Base-by-base conservation (phyloP, 2,888 invertebrate species). In the Parnassius orleans region DNA sequence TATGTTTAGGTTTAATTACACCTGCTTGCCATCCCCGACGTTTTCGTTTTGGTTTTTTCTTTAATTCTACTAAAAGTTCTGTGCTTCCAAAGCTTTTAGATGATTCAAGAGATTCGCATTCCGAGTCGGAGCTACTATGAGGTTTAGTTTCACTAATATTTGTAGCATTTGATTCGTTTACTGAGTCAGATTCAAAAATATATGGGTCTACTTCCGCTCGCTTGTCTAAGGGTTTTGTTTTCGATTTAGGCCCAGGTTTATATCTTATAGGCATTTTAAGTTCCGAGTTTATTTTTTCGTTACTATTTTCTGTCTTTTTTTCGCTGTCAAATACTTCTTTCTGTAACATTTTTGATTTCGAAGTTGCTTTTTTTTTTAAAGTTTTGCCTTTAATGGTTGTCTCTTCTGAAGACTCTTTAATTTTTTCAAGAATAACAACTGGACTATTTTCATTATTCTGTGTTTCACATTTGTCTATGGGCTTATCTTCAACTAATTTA, bases 401-500 rank as follows among this genome's bases (percentile, higher is more conserved):
- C 42, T 70, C 72, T 1, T 69, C 44, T 42, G 15, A 33, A 57
- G 47, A 14, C 15, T 76, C 70, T 70, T 79, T 83, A 47, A 69
- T 73, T 63, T 88, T 88, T 68, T 88, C 76, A 66, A 83, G 69
- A 15, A 83, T 69, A 9, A 84, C 83, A n/a, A 81, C 70, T 1
- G 86, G 80, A 57, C 74, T 79, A 9, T 65, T 47, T 42, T 75
- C 64, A 19, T 53, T 51, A n/a, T 12, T 51, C 5, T 58, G 46
- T 41, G 44, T 48, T 50, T 79, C 78, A 15, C 76, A 76, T 51
- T 80, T 83, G 24, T 70, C 64, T 57, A 56, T 56, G 47, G 53
- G 66, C 67, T 81, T 84, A 41, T 86, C 87, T 66, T 86, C 85
- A 11, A 80, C 83, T 64, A 93, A 83, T 80, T 93, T 93, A 43